Conservation (phyloP, 2,797 vertebrate species). For the Macropodus opercularis region DNA sequence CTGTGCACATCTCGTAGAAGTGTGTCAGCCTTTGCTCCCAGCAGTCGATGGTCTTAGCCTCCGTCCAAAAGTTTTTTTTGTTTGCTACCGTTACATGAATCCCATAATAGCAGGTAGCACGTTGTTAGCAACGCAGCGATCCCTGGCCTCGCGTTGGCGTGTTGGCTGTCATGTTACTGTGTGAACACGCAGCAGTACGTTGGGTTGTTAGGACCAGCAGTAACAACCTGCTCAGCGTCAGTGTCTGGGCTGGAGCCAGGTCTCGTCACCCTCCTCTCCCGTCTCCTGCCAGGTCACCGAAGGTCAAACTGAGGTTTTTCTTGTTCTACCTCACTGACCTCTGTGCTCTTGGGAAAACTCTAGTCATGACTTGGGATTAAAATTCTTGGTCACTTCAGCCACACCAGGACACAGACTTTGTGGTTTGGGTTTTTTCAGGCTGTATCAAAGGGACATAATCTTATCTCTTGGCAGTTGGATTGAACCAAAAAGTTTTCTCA, state of each 20-base stretch:
- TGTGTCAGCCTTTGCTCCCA: too few relatives aligned
- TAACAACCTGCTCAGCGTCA: conserved; percentile 19
- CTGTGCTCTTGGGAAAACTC: conserved; percentile 52
- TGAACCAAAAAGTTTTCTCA: conserved; percentile 9
- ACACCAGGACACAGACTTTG: conserved; percentile 25
- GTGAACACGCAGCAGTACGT: too few relatives aligned
- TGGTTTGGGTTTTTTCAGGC: conserved; percentile 26
- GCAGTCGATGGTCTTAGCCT: too few relatives aligned
- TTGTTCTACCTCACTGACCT: conserved; percentile 62
- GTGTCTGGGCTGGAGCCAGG: conserved; percentile 52
- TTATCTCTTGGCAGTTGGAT: neutral
- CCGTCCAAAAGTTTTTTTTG: too few relatives aligned
- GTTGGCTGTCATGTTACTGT: too few relatives aligned
- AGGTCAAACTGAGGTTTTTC: conserved; percentile 64
- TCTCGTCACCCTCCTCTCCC: conserved; percentile 15
- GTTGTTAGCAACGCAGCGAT: too few relatives aligned
- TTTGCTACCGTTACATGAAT: too few relatives aligned
- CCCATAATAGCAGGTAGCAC: too few relatives aligned
- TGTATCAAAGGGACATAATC: conserved; percentile 12
- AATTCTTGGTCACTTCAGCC: conserved; percentile 61
- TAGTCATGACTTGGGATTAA: conserved; percentile 51
- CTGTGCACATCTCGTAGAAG: too few relatives aligned
- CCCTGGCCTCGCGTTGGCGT: too few relatives aligned
- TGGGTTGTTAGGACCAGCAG: conserved; percentile 10
- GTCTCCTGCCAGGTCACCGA: conserved; percentile 56